These are phyloP conservation scores for Drymodes brunneopygia DNA, from an alignment of 2,113 vertebrate species.

Conservation along the genomic window DNA sequence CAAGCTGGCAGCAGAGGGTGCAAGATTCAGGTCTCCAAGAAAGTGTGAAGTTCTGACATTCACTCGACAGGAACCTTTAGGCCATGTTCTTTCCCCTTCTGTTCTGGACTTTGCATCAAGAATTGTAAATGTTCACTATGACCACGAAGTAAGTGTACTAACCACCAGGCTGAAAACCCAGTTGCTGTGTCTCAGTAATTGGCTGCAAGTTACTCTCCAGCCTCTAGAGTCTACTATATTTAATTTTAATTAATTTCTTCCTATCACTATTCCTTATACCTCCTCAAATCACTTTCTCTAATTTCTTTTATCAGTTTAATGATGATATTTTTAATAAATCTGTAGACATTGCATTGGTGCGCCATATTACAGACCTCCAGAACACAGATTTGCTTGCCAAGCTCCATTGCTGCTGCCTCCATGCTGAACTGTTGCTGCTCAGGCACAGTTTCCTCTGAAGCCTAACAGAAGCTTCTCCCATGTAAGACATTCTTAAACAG, in stretches of 20 bases:
- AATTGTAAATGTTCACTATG: not conserved
- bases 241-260: not conserved
- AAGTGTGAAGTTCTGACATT: not conserved
- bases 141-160: not conserved
- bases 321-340: not conserved
- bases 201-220: not conserved
- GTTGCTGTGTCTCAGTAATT: not conserved
- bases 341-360: not conserved
- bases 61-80: not conserved
- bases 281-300: not conserved
- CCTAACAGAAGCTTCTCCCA: not conserved
- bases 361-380: not conserved
- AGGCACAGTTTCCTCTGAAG: not conserved
- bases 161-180: not conserved
- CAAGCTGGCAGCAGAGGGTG: not conserved
- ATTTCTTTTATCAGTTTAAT: not conserved
- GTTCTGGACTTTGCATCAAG: not conserved
- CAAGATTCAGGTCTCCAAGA: not conserved
- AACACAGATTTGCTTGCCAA: not conserved
- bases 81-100: not conserved
- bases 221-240: not conserved
- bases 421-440: not conserved
- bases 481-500: not conserved
- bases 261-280: not conserved
- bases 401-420: not conserved